Percentiles rank a stretch among this genome's conserved stretches.
These are phyloP conservation scores for Nephotettix cincticeps DNA, from an alignment of 1,140 invertebrate species.

Conservation along the genomic window DNA sequence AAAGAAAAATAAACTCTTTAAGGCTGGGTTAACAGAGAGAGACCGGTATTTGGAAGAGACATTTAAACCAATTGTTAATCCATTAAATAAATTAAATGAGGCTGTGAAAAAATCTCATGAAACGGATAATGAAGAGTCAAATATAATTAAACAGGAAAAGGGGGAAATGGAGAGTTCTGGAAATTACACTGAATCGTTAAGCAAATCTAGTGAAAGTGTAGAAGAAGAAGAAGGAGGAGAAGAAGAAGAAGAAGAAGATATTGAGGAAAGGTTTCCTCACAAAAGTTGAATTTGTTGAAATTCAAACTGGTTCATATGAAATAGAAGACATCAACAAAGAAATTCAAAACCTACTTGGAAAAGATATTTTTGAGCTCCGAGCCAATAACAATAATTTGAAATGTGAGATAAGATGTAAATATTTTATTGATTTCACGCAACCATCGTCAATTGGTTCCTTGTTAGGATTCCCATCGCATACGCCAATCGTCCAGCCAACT, in stretches of 20 bases:
- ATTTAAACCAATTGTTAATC: neutral
- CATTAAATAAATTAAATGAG: neutral
- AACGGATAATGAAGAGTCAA: no score
- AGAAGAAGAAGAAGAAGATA: no score
- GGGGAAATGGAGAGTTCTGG: no score
- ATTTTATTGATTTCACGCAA: neutral
- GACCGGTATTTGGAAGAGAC: slow-evolving; percentile 27
- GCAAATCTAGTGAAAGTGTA: no score
- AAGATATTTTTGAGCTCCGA: neutral
- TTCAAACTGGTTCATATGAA: slow-evolving; percentile 21
- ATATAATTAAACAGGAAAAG: no score
- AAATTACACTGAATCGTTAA: no score
- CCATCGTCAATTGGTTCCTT: neutral
- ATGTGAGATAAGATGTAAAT: neutral
- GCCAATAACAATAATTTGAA: neutral
- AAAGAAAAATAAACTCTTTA: slow-evolving; percentile 27
- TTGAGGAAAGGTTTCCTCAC: no score
- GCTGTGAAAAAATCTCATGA: slow-evolving; percentile 12
- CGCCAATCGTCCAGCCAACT: neutral
- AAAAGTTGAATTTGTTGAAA: neutral
- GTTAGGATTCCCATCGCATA: neutral
- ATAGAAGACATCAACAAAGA: neutral
- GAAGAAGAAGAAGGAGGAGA: no score
- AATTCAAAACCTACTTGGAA: neutral
- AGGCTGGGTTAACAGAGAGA: slow-evolving; percentile 19